These are phyloP conservation scores for Brachynemurus nebulosus DNA, from an alignment of 2,888 invertebrate genomes.

Conservation along the genomic window DNA sequence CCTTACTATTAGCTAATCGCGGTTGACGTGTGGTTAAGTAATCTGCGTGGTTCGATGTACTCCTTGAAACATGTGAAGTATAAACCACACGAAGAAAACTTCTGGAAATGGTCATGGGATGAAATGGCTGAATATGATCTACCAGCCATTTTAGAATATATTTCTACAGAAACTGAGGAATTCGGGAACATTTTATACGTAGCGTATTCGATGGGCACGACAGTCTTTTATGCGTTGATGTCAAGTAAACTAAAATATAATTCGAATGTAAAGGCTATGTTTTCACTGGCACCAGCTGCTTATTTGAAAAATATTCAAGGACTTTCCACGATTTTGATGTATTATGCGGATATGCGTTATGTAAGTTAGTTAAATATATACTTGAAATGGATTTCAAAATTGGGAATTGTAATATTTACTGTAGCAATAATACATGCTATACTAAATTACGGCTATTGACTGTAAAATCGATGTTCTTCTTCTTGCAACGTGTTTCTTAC, in stretches of 20 bases:
- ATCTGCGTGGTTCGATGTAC: conserved; percentile 69
- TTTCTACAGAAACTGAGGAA: conserved; percentile 36
- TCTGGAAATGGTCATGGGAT: conserved; percentile 73
- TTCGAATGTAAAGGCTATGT: conserved; percentile 48
- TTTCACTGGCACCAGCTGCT: conserved; percentile 56
- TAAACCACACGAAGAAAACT: conserved; percentile 39
- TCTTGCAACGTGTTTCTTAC: too few relatives aligned
- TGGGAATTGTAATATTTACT: too few relatives aligned
- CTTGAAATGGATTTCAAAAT: too few relatives aligned
- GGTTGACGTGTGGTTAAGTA: conserved; percentile 80
- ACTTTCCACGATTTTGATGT: too few relatives aligned
- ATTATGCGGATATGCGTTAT: too few relatives aligned
- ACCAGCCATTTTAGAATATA: conserved; percentile 63
- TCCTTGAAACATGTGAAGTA: conserved; percentile 47
- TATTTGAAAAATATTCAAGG: conserved; percentile 50
- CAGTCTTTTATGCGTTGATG: conserved; percentile 56
- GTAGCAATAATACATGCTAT: too few relatives aligned
- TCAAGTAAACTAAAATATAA: conserved; percentile 49
- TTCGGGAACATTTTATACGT: conserved; percentile 50
- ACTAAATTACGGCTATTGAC: conserved; percentile 52
- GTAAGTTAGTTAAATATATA: too few relatives aligned
- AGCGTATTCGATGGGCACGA: conserved; percentile 87
- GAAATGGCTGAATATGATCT: conserved; percentile 79
- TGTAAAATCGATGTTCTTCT: too few relatives aligned
- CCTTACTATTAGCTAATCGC: too few relatives aligned